phyloP scores from a whole-genome alignment of 2,888 invertebrate species.

The Lepidocyrtinus sp. region DNA sequence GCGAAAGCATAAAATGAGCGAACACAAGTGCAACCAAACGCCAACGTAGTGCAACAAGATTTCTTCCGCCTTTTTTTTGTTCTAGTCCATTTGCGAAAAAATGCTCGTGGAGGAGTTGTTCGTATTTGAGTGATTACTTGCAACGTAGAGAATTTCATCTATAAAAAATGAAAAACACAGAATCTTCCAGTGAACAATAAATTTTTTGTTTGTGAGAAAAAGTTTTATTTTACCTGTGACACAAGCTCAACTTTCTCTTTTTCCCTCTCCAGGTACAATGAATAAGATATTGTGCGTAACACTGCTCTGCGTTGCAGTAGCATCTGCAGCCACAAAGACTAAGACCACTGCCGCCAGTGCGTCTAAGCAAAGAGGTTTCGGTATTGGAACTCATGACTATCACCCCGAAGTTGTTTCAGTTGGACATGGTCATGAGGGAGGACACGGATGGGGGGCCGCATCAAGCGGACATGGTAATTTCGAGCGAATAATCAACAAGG shows the following conservation, averaged over 20 bases:
- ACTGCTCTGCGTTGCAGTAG: conserved; percentile 69
- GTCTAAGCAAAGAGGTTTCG: conserved; percentile 67
- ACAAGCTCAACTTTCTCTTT: conserved; percentile 8
- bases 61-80: conserved; percentile 29
- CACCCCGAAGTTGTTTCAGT: conserved; percentile 70
- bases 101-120: background rate
- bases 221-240: background rate
- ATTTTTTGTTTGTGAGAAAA: conserved; percentile 2
- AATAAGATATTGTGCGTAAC: conserved; percentile 70
- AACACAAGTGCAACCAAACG: conserved; percentile 10
- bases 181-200: conserved; percentile 25
- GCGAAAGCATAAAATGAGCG: background rate
- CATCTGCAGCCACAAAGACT: conserved; percentile 69
- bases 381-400: conserved; percentile 70
- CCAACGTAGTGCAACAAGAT: conserved; percentile 26
- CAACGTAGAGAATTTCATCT: background rate
- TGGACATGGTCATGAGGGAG: conserved; percentile 61
- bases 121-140: conserved; percentile 15
- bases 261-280: conserved; percentile 62
- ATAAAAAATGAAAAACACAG: conserved; percentile 51
- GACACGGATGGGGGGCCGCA: conserved; percentile 51
- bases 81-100: conserved; percentile 38
- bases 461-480: conserved; percentile 51
- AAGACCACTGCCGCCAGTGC: conserved; percentile 64
- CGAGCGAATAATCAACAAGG: too few relatives aligned